Percentiles rank a stretch among this genome's conserved stretches.
Evolutionary conservation across 2,113 vertebrate species (phyloP).

Genomic region (Calonectris borealis): DNA sequence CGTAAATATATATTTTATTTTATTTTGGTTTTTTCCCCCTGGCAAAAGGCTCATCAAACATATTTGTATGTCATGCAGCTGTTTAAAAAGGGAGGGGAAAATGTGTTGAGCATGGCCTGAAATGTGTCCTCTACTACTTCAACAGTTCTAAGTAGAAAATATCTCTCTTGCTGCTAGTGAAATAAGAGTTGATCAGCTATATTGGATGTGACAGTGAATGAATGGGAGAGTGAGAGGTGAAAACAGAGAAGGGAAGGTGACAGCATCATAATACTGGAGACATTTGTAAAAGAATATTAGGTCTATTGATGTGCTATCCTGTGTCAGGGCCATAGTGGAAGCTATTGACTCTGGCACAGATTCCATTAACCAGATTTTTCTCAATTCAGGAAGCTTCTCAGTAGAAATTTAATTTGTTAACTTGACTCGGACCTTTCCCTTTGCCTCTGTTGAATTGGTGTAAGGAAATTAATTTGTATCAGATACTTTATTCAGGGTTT

Average conservation of each 20-base stretch:
- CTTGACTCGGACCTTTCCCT: not conserved
- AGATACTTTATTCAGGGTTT: not conserved
- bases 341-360: not conserved
- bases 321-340: not conserved
- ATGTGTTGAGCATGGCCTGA: not conserved
- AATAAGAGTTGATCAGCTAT: not conserved
- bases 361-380: not conserved
- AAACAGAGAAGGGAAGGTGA: not conserved
- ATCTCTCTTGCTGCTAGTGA: not conserved
- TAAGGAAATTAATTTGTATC: not conserved
- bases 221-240: not conserved
- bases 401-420: slow-evolving; percentile 37
- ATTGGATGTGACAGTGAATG: slow-evolving; percentile 6
- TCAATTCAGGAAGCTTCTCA: slow-evolving; percentile 1
- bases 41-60: not conserved
- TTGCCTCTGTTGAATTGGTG: not conserved
- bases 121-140: not conserved
- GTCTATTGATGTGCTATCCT: not conserved
- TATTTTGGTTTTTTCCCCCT: not conserved
- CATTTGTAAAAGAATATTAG: not conserved
- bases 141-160: not conserved
- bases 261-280: not conserved
- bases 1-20: not conserved
- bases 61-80: not conserved
- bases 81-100: not conserved